Conservation (phyloP, 1,140 invertebrate species). For the Limonius californicus region DNA sequence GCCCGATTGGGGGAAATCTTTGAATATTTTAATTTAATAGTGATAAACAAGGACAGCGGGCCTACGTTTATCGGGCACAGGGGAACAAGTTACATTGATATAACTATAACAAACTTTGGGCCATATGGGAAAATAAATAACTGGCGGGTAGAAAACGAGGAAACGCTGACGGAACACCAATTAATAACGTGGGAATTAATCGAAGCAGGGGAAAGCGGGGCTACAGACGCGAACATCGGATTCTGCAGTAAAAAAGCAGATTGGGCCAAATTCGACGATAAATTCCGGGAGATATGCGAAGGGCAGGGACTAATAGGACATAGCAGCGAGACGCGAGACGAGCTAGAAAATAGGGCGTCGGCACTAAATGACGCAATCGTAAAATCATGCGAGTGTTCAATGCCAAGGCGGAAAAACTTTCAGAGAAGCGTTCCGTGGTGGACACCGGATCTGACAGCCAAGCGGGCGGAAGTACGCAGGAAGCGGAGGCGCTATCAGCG, state of each 20-base stretch:
- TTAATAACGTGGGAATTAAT: not conserved
- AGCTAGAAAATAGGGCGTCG: not conserved
- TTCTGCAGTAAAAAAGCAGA: conserved; percentile 10
- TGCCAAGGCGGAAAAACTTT: not conserved
- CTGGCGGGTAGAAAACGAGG: not conserved
- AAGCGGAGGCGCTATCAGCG: not conserved
- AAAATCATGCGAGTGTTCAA: conserved; percentile 2
- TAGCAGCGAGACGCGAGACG: too few relatives aligned
- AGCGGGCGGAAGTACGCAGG: not conserved
- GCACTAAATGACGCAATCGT: not conserved
- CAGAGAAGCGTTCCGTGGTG: conserved; percentile 4
- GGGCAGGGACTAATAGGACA: too few relatives aligned
- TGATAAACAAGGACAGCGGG: not conserved
- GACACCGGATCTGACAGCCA: not conserved
- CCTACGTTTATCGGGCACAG: conserved; percentile 11
- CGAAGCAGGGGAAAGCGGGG: not conserved
- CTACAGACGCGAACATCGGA: too few relatives aligned
- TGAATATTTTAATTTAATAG: not conserved
- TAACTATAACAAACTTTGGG: not conserved
- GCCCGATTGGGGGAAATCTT: not conserved
- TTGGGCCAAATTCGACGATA: not conserved
- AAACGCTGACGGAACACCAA: not conserved
- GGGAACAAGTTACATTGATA: conserved; percentile 1
- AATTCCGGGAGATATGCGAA: not conserved
- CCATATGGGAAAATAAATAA: not conserved